Conservation (phyloP, 64 coral and sea anemone genomes). For the Acropora tenuis region DNA sequence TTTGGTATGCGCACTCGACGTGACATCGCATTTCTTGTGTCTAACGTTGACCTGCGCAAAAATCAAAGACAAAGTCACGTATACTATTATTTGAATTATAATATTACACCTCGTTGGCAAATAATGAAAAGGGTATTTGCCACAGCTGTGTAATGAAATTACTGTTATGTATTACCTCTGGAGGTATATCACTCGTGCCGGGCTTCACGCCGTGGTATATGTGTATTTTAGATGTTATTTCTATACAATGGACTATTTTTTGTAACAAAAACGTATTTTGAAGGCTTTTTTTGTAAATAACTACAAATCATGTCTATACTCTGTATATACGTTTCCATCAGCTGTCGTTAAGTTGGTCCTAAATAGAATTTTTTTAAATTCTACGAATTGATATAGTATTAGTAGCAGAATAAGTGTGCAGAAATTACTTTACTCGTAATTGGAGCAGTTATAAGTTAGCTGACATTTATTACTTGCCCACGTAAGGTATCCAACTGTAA, state of each 20-base stretch:
- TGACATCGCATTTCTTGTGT: background rate
- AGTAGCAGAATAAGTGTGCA: background rate
- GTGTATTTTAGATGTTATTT: slow-evolving; percentile 16
- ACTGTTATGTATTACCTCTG: background rate
- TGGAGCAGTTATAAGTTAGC: background rate
- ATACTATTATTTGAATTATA: background rate
- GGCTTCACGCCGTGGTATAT: background rate
- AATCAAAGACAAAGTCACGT: background rate
- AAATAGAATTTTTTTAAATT: background rate
- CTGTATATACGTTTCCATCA: background rate
- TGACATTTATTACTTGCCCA: background rate
- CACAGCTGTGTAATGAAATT: background rate
- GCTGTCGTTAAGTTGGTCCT: background rate
- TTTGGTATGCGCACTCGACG: no score
- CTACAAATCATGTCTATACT: slow-evolving; percentile 15
- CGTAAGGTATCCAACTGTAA: no score
- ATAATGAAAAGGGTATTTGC: background rate
- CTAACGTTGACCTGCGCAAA: no score
- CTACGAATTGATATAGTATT: background rate
- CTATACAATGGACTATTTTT: slow-evolving; percentile 41
- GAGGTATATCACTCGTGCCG: background rate
- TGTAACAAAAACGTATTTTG: slow-evolving; percentile 26
- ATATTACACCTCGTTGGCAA: background rate
- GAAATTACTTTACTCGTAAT: background rate
- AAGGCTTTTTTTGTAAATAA: slow-evolving; percentile 26